A percentile compares a stretch with the other conserved stretches of the same genome.
Conservation (phyloP, 2,113 vertebrate species). For the Bubalus kerabau region DNA sequence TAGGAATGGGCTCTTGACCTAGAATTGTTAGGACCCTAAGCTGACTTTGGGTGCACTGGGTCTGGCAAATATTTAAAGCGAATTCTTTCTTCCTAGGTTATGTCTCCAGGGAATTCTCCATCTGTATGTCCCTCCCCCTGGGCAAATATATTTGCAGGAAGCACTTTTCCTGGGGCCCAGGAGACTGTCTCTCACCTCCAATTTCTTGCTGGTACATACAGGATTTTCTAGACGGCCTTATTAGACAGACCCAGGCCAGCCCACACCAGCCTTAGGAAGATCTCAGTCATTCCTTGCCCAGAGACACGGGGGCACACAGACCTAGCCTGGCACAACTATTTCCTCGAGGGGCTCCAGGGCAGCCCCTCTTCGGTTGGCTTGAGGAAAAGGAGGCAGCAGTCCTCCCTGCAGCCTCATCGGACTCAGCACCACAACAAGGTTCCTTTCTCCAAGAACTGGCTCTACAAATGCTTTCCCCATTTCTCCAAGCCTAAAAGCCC, state of each 20-base stretch:
- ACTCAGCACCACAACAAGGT: accelerated
- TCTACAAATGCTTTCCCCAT: not conserved
- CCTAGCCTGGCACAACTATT: not conserved
- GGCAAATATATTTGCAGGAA: not conserved
- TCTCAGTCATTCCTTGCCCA: not conserved
- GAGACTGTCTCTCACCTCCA: not conserved
- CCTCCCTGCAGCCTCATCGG: not conserved
- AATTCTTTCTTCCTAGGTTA: not conserved
- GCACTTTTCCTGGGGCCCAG: not conserved
- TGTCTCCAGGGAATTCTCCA: not conserved
- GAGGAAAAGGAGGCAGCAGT: not conserved
- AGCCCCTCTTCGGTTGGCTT: not conserved
- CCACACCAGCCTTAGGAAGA: not conserved
- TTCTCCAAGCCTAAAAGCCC: not conserved
- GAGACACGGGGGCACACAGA: not conserved
- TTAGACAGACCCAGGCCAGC: not conserved
- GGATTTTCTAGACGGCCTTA: not conserved
- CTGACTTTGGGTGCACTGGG: not conserved
- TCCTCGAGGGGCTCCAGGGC: not conserved
- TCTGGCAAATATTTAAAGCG: not conserved
- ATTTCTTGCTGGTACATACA: not conserved
- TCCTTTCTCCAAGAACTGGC: not conserved
- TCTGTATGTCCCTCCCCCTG: too few species aligned
- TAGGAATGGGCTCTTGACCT: not conserved
- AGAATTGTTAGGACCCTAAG: not conserved